These are phyloP conservation scores for Tetranychus urticae DNA, from an alignment of 1,140 invertebrate species.

Conservation along the genomic window DNA sequence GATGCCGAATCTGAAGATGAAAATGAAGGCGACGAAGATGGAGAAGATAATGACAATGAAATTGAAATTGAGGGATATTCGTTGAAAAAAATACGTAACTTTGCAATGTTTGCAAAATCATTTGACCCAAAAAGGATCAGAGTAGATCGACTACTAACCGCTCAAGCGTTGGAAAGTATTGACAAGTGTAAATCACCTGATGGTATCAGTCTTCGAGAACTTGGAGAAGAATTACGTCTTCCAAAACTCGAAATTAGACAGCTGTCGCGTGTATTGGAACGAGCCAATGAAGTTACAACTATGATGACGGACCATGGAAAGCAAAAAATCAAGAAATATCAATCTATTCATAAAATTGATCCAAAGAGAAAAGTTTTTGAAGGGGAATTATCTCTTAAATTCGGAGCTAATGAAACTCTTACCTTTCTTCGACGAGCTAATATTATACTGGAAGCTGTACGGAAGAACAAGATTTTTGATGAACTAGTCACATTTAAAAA, in stretches of 20 bases:
- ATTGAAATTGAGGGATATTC: constrained; percentile 16
- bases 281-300: constrained; percentile 22
- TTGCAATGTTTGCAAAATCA: constrained; percentile 16
- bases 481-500: constrained; percentile 29
- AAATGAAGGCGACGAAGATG: constrained; percentile 25
- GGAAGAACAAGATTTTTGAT: constrained; percentile 30
- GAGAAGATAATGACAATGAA: constrained; percentile 23
- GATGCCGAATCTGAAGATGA: constrained; percentile 19
- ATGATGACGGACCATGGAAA: constrained; percentile 29
- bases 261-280: constrained; percentile 24
- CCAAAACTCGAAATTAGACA: constrained; percentile 27
- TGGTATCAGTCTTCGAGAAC: constrained; percentile 25
- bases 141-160: constrained; percentile 17
- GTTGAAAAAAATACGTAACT: not conserved
- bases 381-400: constrained; percentile 4
- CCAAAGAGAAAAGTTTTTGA: not conserved
- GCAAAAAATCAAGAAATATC: constrained; percentile 22
- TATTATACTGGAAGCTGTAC: constrained; percentile 31
- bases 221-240: constrained; percentile 23
- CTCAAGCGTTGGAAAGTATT: constrained; percentile 25
- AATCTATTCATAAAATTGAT: constrained; percentile 19
- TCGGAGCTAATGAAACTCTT: constrained; percentile 18
- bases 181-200: constrained; percentile 20
- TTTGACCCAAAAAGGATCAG: constrained; percentile 16
- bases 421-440: constrained; percentile 30